phyloP scores from a whole-genome alignment of 2,888 invertebrate genomes.

The Pteria penguin region DNA sequence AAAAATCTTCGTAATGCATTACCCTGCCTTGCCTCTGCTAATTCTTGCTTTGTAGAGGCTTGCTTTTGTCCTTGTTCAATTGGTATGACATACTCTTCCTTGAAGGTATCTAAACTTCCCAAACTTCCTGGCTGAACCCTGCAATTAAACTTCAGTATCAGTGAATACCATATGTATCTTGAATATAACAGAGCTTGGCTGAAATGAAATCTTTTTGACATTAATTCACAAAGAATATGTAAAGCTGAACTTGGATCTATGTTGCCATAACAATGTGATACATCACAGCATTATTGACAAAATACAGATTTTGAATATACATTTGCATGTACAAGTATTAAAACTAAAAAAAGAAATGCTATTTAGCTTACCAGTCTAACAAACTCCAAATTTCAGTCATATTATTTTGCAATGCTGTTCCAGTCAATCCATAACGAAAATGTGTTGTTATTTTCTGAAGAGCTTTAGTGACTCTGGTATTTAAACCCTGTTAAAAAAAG shows the following conservation, averaged over 20 bases:
- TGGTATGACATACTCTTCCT: conserved; percentile 61
- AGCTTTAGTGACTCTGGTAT: conserved; percentile 72
- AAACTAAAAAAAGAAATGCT: not conserved
- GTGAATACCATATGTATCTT: too few species aligned
- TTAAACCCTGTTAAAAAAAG: conserved; percentile 61
- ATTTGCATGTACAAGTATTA: too few species aligned
- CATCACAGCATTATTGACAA: too few species aligned
- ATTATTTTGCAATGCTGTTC: conserved; percentile 77
- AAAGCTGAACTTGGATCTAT: too few species aligned
- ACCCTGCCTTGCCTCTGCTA: conserved; percentile 77
- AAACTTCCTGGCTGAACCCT: conserved; percentile 76
- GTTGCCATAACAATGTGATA: too few species aligned
- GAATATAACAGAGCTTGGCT: too few species aligned
- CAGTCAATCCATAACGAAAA: conserved; percentile 74
- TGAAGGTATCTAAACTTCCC: conserved; percentile 64
- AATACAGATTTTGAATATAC: too few species aligned
- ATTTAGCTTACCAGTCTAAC: conserved; percentile 72
- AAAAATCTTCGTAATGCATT: conserved; percentile 35
- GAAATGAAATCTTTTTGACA: too few species aligned
- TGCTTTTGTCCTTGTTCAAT: conserved; percentile 75
- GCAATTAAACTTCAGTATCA: conserved; percentile 13
- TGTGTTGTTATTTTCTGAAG: conserved; percentile 65
- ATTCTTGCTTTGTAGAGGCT: conserved; percentile 74
- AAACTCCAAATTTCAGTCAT: conserved; percentile 76
- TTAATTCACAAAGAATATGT: too few species aligned